A percentile compares a stretch with the other conserved stretches of the same genome.
These are phyloP conservation scores for Porphyrio hochstetteri DNA, from an alignment of 2,113 vertebrate species.

Conservation along the genomic window DNA sequence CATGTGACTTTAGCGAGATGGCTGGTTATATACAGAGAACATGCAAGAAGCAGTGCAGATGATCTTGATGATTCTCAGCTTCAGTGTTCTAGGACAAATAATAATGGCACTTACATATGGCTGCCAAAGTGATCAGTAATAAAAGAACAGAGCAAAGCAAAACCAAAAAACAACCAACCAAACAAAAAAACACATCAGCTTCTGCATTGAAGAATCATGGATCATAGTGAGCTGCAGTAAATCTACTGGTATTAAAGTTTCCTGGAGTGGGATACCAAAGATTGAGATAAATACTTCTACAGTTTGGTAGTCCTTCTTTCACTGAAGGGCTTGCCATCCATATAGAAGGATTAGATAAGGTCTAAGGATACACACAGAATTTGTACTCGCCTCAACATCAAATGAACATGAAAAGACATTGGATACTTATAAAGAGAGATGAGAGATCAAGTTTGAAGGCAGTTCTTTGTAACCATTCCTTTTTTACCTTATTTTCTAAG, in stretches of 20 bases:
- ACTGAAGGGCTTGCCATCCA: background rate
- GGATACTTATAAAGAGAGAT: background rate
- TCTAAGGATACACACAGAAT: background rate
- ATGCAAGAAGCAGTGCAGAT: background rate
- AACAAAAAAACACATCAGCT: background rate
- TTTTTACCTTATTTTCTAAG: slow-evolving; percentile 21
- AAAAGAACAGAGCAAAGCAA: background rate
- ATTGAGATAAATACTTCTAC: background rate
- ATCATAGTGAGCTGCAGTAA: background rate
- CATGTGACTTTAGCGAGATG: background rate
- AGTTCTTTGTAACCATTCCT: background rate
- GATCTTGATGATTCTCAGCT: background rate
- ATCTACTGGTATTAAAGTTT: background rate
- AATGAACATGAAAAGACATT: background rate
- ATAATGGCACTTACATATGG: background rate
- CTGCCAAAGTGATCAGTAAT: background rate
- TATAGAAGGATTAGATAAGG: background rate
- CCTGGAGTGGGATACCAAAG: background rate
- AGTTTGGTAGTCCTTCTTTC: background rate
- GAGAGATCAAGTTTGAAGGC: background rate
- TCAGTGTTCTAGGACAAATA: background rate
- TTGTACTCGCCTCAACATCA: background rate
- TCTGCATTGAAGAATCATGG: background rate
- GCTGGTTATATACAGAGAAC: background rate
- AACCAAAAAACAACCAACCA: too few species aligned